These are phyloP conservation scores for Pelodiscus sinensis DNA, from an alignment of 2,113 vertebrate genomes.

Conservation along the genomic window DNA sequence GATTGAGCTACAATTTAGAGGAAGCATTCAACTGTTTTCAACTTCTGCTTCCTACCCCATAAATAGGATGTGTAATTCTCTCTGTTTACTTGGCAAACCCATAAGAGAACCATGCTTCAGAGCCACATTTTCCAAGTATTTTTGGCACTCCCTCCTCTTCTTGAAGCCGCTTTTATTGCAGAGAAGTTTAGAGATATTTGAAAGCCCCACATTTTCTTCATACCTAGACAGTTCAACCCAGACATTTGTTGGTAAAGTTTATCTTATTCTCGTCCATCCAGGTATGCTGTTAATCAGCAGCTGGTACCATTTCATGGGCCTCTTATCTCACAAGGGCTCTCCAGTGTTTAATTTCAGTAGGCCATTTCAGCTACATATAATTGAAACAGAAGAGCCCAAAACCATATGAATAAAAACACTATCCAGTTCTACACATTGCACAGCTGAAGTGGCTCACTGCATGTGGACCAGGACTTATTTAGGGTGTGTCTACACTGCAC, in stretches of 20 bases:
- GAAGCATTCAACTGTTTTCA: neutral
- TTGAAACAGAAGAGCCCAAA: neutral
- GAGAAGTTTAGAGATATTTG: neutral
- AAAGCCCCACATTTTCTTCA: neutral
- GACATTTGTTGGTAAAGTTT: neutral
- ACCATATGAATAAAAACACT: neutral
- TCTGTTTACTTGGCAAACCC: neutral
- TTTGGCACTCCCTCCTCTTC: neutral
- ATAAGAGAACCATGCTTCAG: neutral
- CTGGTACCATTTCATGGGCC: neutral
- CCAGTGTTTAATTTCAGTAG: neutral
- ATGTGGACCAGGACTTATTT: neutral
- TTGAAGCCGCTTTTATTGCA: neutral
- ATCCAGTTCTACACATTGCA: neutral
- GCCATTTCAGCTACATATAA: neutral
- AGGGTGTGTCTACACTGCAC: too few relatives aligned
- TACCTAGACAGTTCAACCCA: neutral
- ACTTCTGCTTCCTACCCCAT: neutral
- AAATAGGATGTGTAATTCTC: neutral
- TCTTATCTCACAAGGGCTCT: neutral
- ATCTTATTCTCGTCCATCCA: neutral
- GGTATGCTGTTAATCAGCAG: neutral
- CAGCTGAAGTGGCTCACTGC: neutral
- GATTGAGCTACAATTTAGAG: neutral
- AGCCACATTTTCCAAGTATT: neutral